Conservation (phyloP, 2,797 vertebrate genomes). For the Microctenopoma lineatum region DNA sequence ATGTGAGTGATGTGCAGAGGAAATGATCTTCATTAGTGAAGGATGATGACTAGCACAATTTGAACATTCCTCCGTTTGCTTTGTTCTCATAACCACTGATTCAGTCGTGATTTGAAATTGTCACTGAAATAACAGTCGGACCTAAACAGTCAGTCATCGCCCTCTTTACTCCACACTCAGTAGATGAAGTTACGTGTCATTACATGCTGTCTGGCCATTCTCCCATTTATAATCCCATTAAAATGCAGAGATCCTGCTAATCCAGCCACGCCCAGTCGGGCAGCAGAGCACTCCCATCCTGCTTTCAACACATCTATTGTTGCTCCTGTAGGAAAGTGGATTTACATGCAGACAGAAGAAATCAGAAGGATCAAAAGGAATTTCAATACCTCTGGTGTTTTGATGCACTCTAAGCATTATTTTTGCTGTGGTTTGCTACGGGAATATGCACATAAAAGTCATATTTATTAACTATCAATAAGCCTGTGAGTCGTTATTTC, state of each 20-base stretch:
- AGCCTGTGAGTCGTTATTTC: neutral
- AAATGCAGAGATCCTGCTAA: slow-evolving; percentile 58
- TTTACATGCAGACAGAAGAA: neutral
- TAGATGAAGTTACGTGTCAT: slow-evolving; percentile 27
- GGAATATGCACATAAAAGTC: neutral
- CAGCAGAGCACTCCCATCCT: slow-evolving; percentile 17
- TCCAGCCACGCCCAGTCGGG: slow-evolving; percentile 42
- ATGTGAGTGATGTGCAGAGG: slow-evolving; percentile 27
- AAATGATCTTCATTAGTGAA: neutral
- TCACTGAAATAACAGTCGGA: slow-evolving; percentile 10
- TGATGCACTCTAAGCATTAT: neutral
- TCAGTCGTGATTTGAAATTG: slow-evolving; percentile 9
- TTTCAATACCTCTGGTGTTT: slow-evolving; percentile 1
- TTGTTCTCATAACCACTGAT: slow-evolving; percentile 7
- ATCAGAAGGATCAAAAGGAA: neutral
- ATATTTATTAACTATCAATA: slow-evolving; percentile 2
- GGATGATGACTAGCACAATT: neutral
- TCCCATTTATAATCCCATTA: slow-evolving; percentile 63
- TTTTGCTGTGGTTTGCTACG: neutral
- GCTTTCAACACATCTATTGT: slow-evolving; percentile 1
- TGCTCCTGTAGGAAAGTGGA: slow-evolving; percentile 14
- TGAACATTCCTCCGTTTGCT: neutral
- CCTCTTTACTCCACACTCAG: slow-evolving; percentile 3
- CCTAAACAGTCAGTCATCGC: neutral
- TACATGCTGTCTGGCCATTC: slow-evolving; percentile 47